Conservation (phyloP, 1,140 invertebrate genomes). For the Leucophenga varia region DNA sequence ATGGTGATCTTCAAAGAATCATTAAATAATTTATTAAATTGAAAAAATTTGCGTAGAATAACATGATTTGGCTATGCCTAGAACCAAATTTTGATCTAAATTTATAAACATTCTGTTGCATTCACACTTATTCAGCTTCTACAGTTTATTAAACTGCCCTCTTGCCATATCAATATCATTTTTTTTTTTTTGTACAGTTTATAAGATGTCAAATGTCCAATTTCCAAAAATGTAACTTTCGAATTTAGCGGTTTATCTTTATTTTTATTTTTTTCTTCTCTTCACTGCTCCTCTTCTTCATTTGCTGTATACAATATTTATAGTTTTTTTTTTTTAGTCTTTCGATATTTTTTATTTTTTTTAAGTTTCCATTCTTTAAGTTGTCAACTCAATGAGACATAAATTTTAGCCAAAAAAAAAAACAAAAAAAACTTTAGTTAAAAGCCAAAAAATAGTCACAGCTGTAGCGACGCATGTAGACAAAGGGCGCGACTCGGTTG, state of each 20-base stretch:
- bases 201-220: no score
- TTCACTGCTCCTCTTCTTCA: no score
- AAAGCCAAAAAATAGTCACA: constrained; percentile 39
- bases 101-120: no score
- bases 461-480: not conserved
- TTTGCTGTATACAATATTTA: constrained; percentile 17
- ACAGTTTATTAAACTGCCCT: no score
- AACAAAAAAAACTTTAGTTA: constrained; percentile 22
- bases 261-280: constrained; percentile 20
- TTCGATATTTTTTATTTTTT: not conserved
- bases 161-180: no score
- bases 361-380: constrained; percentile 40
- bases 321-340: constrained; percentile 20
- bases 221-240: constrained; percentile 54
- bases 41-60: no score
- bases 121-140: no score
- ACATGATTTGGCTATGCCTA: no score
- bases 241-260: constrained; percentile 52
- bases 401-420: constrained; percentile 43
- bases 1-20: no score
- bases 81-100: no score
- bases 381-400: constrained; percentile 53
- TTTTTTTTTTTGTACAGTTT: no score
- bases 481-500: constrained; percentile 4
- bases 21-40: no score